Base-by-base conservation (phyloP, 2,888 invertebrate species). In the Minunthozetes semirufus region DNA sequence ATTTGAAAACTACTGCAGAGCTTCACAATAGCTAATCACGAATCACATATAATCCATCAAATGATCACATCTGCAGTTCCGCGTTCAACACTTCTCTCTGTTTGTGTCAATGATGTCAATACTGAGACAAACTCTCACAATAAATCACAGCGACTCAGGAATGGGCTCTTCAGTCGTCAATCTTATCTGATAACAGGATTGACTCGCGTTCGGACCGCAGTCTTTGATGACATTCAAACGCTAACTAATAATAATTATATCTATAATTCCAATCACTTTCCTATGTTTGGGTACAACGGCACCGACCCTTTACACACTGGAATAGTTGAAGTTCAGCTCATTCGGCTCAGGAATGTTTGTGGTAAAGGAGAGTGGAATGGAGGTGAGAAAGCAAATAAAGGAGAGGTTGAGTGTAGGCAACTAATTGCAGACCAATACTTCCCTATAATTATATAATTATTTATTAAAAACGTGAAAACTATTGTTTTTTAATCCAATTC, bases 101-200 rank as follows among this genome's bases (percentile, higher is more conserved):
- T 89, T 63, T 87, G 87, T 76, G 87, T 88, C 76, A 86, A 87
- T 76, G 86, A 86, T 78, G 88, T 88, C 82, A 84, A 85, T 81
- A 63, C 56, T 29, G 74, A 76, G 33, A 48, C 50, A 2, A 76
- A 75, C 0, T 53, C 75, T 15, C 50, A 72, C 3, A 42, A 33
- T 56, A 63, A 74, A n/a, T 77, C 78, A 13, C 56, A 87, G 73
- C 83, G 88, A 76, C 82, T 88, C 77, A 83, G 88, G 75, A 86
- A 87, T 81, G 89, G 89, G 11, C 83, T 89, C 78, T 86, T 88
- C 78, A 87, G 88, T 11, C 88, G 87, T 78, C 89, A 88, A 80
- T 88, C 89, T 1, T 90, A 89, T 82, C 87, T 88, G 80, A 87
- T 90, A 72, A 88, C 89, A 8, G 90, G 89, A n/a, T 83, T 89